phyloP scores from a whole-genome alignment of 2,797 vertebrate genomes.

The Adelosebastes latens region DNA sequence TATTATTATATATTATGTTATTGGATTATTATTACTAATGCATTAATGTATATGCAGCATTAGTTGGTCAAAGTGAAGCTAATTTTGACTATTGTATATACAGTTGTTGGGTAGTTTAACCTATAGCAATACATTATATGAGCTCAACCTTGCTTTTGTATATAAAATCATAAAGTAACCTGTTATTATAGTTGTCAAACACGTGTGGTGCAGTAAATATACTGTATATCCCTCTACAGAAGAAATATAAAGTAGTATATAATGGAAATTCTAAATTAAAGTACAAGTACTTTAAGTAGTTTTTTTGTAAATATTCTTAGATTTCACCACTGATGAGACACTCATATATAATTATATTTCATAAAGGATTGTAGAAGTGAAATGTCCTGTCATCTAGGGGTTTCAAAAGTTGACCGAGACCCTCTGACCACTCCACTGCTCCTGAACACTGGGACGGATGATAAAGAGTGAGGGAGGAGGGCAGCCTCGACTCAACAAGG shows the following conservation, averaged over 20 bases:
- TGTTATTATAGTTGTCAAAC: not conserved
- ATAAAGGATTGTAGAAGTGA: not conserved
- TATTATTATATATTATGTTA: not conserved
- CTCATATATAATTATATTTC: not conserved
- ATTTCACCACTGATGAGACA: not conserved
- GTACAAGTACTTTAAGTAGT: not conserved
- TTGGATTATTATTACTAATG: not conserved
- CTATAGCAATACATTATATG: not conserved
- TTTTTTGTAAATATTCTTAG: not conserved
- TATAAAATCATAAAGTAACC: not conserved
- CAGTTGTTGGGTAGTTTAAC: not conserved
- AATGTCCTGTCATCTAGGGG: not conserved
- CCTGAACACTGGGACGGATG: slow-evolving; percentile 52
- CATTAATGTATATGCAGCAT: not conserved
- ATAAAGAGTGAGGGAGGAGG: slow-evolving; percentile 63
- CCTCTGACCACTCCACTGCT: slow-evolving; percentile 54
- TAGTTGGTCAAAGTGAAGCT: not conserved
- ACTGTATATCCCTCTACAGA: not conserved
- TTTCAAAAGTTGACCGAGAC: slow-evolving; percentile 26
- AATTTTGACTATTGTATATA: not conserved
- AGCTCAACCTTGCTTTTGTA: not conserved
- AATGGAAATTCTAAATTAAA: not conserved
- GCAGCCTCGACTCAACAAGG: slow-evolving; percentile 53
- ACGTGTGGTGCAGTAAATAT: not conserved
- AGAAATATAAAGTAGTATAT: not conserved